These are phyloP conservation scores for Acronicta psi DNA, from an alignment of 2,888 invertebrate genomes.

Conservation along the genomic window DNA sequence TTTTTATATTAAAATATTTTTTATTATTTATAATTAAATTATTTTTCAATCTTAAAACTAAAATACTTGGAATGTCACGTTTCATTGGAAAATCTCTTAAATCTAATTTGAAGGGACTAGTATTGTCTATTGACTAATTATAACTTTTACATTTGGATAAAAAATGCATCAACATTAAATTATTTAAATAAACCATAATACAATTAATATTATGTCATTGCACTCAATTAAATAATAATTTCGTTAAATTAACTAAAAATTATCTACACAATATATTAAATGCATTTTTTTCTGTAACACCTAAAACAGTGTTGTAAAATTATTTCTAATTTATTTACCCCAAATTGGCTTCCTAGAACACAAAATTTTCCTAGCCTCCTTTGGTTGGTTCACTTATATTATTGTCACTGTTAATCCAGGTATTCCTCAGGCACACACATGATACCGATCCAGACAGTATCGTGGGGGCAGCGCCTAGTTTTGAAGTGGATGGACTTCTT, in stretches of 20 bases:
- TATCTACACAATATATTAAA: constrained; percentile 25
- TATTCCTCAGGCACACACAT: constrained; percentile 24
- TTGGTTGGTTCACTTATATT: not conserved
- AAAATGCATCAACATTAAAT: constrained; percentile 1
- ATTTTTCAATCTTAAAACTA: constrained; percentile 32
- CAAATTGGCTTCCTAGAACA: not conserved
- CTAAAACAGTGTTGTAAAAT: constrained; percentile 48
- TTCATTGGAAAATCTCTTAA: constrained; percentile 6
- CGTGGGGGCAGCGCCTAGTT: constrained; percentile 20
- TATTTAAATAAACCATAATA: constrained; percentile 23
- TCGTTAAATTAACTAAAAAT: constrained; percentile 9
- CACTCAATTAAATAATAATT: constrained; percentile 17
- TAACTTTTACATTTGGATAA: constrained; percentile 7
- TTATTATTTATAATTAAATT: constrained; percentile 23
- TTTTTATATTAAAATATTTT: not conserved
- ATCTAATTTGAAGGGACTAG: constrained; percentile 39
- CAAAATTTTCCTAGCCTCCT: not conserved
- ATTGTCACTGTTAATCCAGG: not conserved
- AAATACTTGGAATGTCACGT: constrained; percentile 51
- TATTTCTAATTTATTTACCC: constrained; percentile 5
- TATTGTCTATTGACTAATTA: constrained; percentile 11
- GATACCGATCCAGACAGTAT: constrained; percentile 19
- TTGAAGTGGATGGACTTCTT: constrained; percentile 3
- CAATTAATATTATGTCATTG: constrained; percentile 6
- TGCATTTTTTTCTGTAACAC: constrained; percentile 31